Base-by-base conservation (phyloP, 2,797 vertebrate genomes). In the Sebastolobus altivelis region DNA sequence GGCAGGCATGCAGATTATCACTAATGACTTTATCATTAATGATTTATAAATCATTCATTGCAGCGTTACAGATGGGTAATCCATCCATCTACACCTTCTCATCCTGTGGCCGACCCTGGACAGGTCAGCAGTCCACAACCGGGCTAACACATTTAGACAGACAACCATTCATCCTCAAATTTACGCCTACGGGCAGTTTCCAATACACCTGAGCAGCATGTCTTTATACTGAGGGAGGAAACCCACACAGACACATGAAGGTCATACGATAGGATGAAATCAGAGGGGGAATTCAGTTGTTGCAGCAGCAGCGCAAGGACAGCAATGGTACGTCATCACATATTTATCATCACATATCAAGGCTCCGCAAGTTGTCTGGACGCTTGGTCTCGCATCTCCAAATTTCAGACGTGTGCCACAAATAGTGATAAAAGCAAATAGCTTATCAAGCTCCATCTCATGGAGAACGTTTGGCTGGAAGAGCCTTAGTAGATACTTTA, bases 1-100 rank as follows among this genome's bases (percentile, higher is more conserved):
- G 25, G 25, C 25, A 61, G 2, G 20, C 29, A 37, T 33, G 33
- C 27, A 29, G 14, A 29, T 31, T 12, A 14, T 43, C 43, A 11
- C n/a, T 43, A 71, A 71, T 73, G 38, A 72, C 60, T 52, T 52
- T 65, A 56, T 71, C 61, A 72, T 81, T 77, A 66, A 72, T 66
- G 49, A 25, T 71, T 71, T 62, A 76, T 75, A 49, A 75, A 81
- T 58, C n/a, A 65, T 72, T 71, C 22, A 56, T 61, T 18, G 6
- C 25, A 54, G 16, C 12, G 8, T 58, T n/a, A 49, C n/a, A 54
- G 29, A 37, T 25, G 35, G 65, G n/a, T 62, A 29, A 70, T 69
- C 52, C 69, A 46, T 77, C 43, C 43, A 72, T 65, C 65, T 33
- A 5, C 69, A 63, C 63, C 46, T 62, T 49, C 66, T 33, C 20